Percentiles rank a stretch among this genome's conserved stretches.
Evolutionary conservation across 1,140 invertebrate genomes (phyloP).

Genomic region (Dreissena rostriformis): DNA sequence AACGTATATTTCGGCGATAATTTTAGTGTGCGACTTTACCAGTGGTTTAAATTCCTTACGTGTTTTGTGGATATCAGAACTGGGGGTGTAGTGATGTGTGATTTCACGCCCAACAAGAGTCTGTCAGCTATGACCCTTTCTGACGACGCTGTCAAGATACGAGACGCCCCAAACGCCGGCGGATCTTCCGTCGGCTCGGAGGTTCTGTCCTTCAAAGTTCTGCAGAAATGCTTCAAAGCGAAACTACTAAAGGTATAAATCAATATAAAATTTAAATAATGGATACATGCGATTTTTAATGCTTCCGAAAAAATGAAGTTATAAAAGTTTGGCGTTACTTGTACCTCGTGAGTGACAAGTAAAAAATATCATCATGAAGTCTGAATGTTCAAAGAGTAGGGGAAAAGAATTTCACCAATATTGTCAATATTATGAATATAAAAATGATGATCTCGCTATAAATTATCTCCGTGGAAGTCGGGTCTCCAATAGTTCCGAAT

Average conservation of each 20-base stretch:
- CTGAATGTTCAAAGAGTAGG: too few species aligned
- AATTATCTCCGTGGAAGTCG: too few species aligned
- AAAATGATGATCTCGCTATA: too few species aligned
- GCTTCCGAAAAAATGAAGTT: too few species aligned
- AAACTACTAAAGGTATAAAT: constrained; percentile 72
- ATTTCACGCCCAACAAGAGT: constrained; percentile 65
- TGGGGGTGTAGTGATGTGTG: constrained; percentile 64
- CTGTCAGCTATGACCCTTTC: constrained; percentile 70
- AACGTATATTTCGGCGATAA: constrained; percentile 72
- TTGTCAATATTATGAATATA: too few species aligned
- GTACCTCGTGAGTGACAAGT: too few species aligned
- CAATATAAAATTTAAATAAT: too few species aligned
- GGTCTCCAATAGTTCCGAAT: too few species aligned
- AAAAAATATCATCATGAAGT: too few species aligned
- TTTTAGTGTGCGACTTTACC: constrained; percentile 66
- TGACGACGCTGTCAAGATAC: constrained; percentile 61
- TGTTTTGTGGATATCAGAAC: constrained; percentile 59
- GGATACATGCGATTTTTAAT: too few species aligned
- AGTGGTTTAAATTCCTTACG: constrained; percentile 66
- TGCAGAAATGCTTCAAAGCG: constrained; percentile 74
- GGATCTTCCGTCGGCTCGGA: constrained; percentile 78
- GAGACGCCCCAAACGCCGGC: constrained; percentile 76
- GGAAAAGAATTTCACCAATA: too few species aligned
- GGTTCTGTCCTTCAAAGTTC: constrained; percentile 77
- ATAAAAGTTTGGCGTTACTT: too few species aligned